Evolutionary conservation across 2,113 vertebrate species (phyloP).

Genomic region (Genyomyrus donnyi): DNA sequence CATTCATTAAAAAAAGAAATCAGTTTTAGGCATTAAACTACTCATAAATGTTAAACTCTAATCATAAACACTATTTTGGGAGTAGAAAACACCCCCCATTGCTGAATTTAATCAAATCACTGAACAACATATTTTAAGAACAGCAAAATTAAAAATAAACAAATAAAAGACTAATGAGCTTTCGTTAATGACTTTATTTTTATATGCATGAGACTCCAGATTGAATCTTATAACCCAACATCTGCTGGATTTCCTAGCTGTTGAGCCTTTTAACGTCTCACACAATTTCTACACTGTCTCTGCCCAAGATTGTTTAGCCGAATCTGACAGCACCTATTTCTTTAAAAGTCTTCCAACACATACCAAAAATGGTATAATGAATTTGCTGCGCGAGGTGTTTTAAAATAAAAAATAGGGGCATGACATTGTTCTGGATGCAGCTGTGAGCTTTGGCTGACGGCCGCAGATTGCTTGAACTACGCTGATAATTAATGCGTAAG

Average conservation of each 20-base stretch:
- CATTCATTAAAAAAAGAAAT: neutral
- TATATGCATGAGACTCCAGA: neutral
- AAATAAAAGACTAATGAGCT: neutral
- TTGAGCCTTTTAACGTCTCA: neutral
- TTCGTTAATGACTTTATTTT: neutral
- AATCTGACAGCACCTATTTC: neutral
- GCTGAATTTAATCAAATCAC: neutral
- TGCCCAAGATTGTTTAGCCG: neutral
- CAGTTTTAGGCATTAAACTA: neutral
- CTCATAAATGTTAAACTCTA: neutral
- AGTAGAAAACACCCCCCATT: neutral
- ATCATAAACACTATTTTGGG: neutral
- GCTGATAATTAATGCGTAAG: neutral
- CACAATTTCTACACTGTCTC: neutral
- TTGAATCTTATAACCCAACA: neutral
- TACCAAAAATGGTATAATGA: neutral
- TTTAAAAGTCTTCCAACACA: conserved; percentile 2
- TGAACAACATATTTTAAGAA: neutral
- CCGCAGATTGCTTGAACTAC: neutral
- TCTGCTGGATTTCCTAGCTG: neutral
- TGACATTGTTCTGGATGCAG: neutral
- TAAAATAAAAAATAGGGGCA: neutral
- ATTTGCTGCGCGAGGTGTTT: neutral
- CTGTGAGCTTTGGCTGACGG: neutral
- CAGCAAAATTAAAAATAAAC: neutral